A percentile compares a stretch with the other conserved stretches of the same genome.
Evolutionary conservation across 2,113 vertebrate genomes (phyloP).

Genomic region (cat (Felis catus)): F.catus_Fca126_mat1.0 CM031428.1:17753501-17754000

Average conservation of each 20-base stretch:
- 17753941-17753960: not conserved
- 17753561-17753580: constrained; percentile 57
- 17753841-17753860: constrained; percentile 25
- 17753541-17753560: not conserved
- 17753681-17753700: constrained; percentile 66
- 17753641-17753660: constrained; percentile 99
- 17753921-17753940: not conserved
- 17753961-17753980: not conserved
- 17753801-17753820: not conserved
- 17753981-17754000: constrained; percentile 7
- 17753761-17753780: not conserved
- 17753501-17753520: constrained; percentile 20
- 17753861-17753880: not conserved
- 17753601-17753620: constrained; percentile 83
- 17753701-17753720: not conserved
- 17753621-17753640: constrained; percentile 99
- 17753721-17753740: constrained; percentile 1
- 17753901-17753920: constrained; percentile 10
- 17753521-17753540: constrained; percentile 46
- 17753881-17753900: constrained; percentile 13
- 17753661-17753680: constrained; percentile 92
- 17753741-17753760: constrained; percentile 18
- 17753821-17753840: not conserved
- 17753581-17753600: constrained; percentile 61
- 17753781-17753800: not conserved